phyloP scores from a whole-genome alignment of 1,140 invertebrate species.

The Octopus bimaculoides region DNA sequence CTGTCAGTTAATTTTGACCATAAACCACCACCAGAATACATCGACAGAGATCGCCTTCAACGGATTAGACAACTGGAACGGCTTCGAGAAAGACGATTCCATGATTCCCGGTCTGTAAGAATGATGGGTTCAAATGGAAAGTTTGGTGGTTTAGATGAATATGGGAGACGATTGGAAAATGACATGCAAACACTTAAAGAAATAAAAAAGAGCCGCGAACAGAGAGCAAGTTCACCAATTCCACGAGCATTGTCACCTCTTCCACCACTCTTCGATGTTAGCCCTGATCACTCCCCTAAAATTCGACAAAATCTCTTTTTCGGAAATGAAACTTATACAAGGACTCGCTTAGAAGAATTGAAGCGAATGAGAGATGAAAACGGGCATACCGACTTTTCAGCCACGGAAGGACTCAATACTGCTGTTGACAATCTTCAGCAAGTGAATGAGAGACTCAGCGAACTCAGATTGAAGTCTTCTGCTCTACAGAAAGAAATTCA shows the following conservation, averaged over 20 bases:
- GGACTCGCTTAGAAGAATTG: neutral
- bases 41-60: neutral
- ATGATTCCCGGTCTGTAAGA: neutral
- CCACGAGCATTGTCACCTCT: neutral
- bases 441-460: neutral
- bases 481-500: neutral
- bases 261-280: constrained; percentile 1
- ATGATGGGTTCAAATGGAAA: neutral
- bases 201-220: neutral
- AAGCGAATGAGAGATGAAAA: neutral
- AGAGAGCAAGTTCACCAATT: neutral
- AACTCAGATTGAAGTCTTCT: neutral
- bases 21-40: no score
- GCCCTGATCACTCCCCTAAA: neutral
- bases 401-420: neutral
- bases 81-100: neutral
- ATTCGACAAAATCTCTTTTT: neutral
- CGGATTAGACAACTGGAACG: constrained; percentile 2
- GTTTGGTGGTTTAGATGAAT: neutral
- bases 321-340: neutral
- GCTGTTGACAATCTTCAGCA: neutral
- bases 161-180: neutral
- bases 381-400: neutral
- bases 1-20: no score
- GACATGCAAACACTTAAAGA: neutral